These are phyloP conservation scores for Oreochromis tanganicae DNA, from an alignment of 2,113 vertebrate genomes.

Conservation along the genomic window DNA sequence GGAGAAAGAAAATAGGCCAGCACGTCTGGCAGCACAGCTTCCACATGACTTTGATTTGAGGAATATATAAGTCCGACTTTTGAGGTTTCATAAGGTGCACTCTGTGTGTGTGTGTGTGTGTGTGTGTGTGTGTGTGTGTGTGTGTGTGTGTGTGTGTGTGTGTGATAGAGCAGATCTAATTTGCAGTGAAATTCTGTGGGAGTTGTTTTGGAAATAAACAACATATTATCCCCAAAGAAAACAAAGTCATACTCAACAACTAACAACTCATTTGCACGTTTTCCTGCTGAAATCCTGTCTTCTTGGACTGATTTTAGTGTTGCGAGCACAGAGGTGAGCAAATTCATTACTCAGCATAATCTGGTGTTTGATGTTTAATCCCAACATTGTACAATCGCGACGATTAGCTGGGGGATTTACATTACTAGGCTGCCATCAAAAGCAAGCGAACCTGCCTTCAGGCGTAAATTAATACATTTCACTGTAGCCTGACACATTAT, in stretches of 20 bases:
- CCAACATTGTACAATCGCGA: background rate
- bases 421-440: background rate
- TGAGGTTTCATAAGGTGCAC: slow-evolving; percentile 34
- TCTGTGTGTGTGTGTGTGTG: background rate
- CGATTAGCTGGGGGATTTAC: background rate
- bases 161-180: background rate
- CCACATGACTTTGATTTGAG: slow-evolving; percentile 69
- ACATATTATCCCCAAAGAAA: background rate
- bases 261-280: background rate
- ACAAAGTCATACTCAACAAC: background rate
- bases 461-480: background rate
- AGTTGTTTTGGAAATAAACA: background rate
- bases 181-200: background rate
- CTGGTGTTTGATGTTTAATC: background rate
- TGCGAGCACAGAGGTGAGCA: background rate
- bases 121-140: background rate
- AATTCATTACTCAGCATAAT: background rate
- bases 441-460: background rate
- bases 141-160: background rate
- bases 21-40: slow-evolving; percentile 34
- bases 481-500: background rate
- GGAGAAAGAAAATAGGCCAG: slow-evolving; percentile 60
- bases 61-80: slow-evolving; percentile 49
- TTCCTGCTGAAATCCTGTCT: background rate
- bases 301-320: background rate